A percentile compares a stretch with the other conserved stretches of the same genome.
These are phyloP conservation scores for Oscheius sp. DNA, from an alignment of 2,888 invertebrate species.

Conservation along the genomic window DNA sequence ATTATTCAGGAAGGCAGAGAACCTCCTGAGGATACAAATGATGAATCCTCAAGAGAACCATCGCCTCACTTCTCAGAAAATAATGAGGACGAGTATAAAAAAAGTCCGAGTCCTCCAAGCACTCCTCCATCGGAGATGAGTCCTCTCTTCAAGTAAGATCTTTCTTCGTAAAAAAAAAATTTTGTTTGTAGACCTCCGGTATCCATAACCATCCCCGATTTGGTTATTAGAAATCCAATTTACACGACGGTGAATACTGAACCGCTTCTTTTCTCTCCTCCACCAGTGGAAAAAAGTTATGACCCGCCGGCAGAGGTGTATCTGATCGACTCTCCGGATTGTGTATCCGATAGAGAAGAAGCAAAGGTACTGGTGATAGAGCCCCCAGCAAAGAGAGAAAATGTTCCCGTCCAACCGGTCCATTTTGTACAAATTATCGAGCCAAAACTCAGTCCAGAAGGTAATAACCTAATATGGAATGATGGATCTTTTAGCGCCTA, in stretches of 20 bases:
- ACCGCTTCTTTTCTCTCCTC: conserved; percentile 25
- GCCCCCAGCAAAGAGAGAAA: conserved; percentile 45
- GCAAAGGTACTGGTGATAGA: conserved; percentile 45
- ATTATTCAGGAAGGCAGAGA: conserved; percentile 61
- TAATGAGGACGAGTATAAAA: background rate
- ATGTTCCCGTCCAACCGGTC: conserved; percentile 29
- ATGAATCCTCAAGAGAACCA: conserved; percentile 45
- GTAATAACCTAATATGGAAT: background rate
- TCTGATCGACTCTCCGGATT: conserved; percentile 35
- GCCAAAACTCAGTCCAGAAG: background rate
- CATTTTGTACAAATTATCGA: conserved; percentile 13
- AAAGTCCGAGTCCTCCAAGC: conserved; percentile 13
- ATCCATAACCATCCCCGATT: conserved; percentile 33
- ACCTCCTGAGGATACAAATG: conserved; percentile 67
- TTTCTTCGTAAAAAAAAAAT: background rate
- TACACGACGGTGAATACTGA: conserved; percentile 53
- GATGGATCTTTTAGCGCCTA: conserved; percentile 51
- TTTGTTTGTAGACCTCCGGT: background rate
- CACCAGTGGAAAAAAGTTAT: background rate
- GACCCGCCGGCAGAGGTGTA: conserved; percentile 28
- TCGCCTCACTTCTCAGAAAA: conserved; percentile 34
- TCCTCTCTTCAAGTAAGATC: conserved; percentile 10
- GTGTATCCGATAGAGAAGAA: conserved; percentile 35
- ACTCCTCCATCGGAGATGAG: conserved; percentile 21
- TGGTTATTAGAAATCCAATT: conserved; percentile 53